Conservation (phyloP, 2,888 invertebrate species). For the Leptopilina syphax region DNA sequence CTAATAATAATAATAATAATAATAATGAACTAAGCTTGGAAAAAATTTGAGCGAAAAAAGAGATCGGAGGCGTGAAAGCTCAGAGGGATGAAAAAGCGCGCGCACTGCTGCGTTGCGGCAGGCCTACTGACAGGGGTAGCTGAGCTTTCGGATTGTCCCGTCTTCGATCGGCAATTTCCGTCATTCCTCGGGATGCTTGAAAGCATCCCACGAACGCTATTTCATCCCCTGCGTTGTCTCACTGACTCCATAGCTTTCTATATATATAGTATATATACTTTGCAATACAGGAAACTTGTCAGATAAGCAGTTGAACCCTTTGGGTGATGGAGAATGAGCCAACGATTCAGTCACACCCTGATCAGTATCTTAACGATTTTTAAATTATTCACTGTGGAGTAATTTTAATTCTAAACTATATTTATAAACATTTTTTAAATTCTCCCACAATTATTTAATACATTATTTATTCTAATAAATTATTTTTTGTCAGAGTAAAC, state of each 20-base stretch:
- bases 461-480: too few species aligned
- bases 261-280: constrained; percentile 42
- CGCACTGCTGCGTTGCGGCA: constrained; percentile 54
- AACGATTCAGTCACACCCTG: constrained; percentile 25
- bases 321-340: constrained; percentile 32
- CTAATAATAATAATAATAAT: not conserved
- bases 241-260: constrained; percentile 56
- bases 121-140: constrained; percentile 59
- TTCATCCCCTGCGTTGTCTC: constrained; percentile 65
- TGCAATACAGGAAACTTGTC: constrained; percentile 21
- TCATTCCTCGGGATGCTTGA: constrained; percentile 62
- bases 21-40: not conserved
- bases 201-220: constrained; percentile 67
- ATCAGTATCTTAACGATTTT: not conserved
- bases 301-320: constrained; percentile 29
- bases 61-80: constrained; percentile 11
- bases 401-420: too few species aligned
- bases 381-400: too few species aligned
- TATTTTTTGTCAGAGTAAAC: too few species aligned
- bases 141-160: constrained; percentile 66
- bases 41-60: constrained; percentile 29
- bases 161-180: constrained; percentile 64
- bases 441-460: too few species aligned
- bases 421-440: too few species aligned
- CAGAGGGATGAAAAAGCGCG: constrained; percentile 46